Evolutionary conservation across 2,797 vertebrate species (phyloP).

Genomic region (Knipowitschia caucasica): DNA sequence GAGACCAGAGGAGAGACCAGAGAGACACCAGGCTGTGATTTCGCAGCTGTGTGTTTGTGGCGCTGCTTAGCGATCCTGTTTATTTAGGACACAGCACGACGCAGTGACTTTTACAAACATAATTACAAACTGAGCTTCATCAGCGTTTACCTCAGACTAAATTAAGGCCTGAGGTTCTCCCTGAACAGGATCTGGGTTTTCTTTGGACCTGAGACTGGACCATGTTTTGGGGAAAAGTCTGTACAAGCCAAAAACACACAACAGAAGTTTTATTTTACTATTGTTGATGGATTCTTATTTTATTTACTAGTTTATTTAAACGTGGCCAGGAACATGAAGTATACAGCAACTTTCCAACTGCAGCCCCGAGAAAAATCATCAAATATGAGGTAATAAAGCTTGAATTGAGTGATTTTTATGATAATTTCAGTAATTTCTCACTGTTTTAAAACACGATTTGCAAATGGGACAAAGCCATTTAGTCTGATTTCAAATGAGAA

Average conservation of each 20-base stretch:
- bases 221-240: neutral
- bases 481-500: too few species aligned
- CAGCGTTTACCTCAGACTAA: conserved; percentile 17
- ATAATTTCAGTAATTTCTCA: too few species aligned
- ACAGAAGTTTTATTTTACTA: too few species aligned
- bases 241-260: neutral
- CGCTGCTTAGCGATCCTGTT: conserved; percentile 74
- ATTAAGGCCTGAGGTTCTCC: neutral
- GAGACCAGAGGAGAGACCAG: conserved; percentile 32
- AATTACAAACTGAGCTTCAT: conserved; percentile 46
- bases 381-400: too few species aligned
- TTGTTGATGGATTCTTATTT: too few species aligned
- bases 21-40: conserved; percentile 55
- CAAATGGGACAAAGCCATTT: too few species aligned
- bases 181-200: neutral
- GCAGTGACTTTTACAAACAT: conserved; percentile 25
- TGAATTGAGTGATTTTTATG: too few species aligned
- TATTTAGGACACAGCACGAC: conserved; percentile 59
- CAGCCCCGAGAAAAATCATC: too few species aligned
- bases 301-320: too few species aligned
- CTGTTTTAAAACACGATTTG: too few species aligned
- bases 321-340: too few species aligned
- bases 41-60: conserved; percentile 70
- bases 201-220: neutral
- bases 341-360: too few species aligned